A percentile compares a stretch with the other conserved stretches of the same genome.
Conservation (phyloP, 2,113 vertebrate genomes). For the Bostrychus sinensis region DNA sequence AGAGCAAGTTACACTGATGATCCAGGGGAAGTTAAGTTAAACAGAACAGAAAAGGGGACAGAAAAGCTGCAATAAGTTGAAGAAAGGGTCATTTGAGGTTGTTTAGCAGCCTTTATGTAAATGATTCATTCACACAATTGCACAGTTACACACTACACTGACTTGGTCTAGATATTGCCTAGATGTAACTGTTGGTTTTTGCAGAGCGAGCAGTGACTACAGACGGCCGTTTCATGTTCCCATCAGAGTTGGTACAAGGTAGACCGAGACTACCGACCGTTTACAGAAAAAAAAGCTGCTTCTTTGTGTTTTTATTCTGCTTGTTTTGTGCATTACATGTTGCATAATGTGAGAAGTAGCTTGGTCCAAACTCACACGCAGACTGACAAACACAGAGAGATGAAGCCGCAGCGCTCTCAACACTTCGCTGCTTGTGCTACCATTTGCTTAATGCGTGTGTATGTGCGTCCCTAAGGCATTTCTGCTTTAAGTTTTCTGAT, state of each 20-base stretch:
- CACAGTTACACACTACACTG: background rate
- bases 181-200: slow-evolving; percentile 71
- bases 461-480: slow-evolving; percentile 66
- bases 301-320: slow-evolving; percentile 31
- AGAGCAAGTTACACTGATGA: slow-evolving; percentile 38
- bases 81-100: background rate
- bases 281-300: slow-evolving; percentile 3
- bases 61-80: background rate
- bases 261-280: slow-evolving; percentile 45
- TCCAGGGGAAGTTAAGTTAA: background rate
- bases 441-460: slow-evolving; percentile 67
- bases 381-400: slow-evolving; percentile 33
- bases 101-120: background rate
- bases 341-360: slow-evolving; percentile 42
- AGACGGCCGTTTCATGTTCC: slow-evolving; percentile 91
- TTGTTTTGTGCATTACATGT: slow-evolving; percentile 52
- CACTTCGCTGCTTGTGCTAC: slow-evolving; percentile 49
- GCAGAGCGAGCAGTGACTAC: slow-evolving; percentile 91
- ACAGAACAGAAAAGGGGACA: background rate
- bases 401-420: slow-evolving; percentile 5
- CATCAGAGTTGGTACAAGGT: slow-evolving; percentile 88
- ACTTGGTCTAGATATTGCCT: background rate
- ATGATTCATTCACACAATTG: background rate
- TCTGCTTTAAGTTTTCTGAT: slow-evolving; percentile 73
- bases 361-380: slow-evolving; percentile 41